phyloP scores from a whole-genome alignment of 92 coral and sea anemone species.

The Epizoanthus rinbou region DNA sequence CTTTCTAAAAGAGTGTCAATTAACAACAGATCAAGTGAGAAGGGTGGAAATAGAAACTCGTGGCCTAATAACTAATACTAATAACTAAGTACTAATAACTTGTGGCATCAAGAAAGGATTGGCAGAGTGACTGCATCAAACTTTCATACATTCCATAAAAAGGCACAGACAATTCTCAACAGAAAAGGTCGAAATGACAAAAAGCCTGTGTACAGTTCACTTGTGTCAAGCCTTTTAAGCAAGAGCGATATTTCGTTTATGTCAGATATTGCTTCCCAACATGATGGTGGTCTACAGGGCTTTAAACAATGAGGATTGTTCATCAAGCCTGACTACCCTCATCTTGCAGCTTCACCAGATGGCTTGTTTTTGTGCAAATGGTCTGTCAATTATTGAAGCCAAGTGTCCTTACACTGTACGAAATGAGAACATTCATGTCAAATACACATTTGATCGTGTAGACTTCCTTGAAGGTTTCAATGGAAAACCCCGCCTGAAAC shows the following conservation, averaged over 20 bases:
- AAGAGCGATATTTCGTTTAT: conserved; percentile 54
- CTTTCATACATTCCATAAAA: conserved; percentile 60
- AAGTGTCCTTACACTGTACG: conserved; percentile 51
- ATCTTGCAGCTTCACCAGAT: conserved; percentile 67
- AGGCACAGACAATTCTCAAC: conserved; percentile 44
- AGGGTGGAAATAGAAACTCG: conserved; percentile 60
- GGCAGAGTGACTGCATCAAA: conserved; percentile 64
- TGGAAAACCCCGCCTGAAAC: conserved; percentile 65
- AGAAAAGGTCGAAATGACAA: conserved; percentile 46
- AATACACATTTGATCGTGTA: conserved; percentile 29
- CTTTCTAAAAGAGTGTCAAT: conserved; percentile 61
- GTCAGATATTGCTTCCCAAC: conserved; percentile 73
- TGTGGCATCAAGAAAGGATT: conserved; percentile 57
- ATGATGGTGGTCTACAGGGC: conserved; percentile 59
- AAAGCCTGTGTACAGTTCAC: conserved; percentile 33
- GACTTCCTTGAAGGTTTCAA: conserved; percentile 59
- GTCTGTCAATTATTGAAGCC: conserved; percentile 46
- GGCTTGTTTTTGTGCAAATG: conserved; percentile 55
- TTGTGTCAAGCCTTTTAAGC: conserved; percentile 51
- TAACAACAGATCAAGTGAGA: conserved; percentile 56
- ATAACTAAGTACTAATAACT: conserved; percentile 50
- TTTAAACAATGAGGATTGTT: conserved; percentile 52
- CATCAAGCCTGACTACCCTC: conserved; percentile 53
- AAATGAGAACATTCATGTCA: conserved; percentile 53
- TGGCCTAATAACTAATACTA: no score